Percentiles rank a stretch among this genome's conserved stretches.
These are phyloP conservation scores for Cotesia vestalis DNA, from an alignment of 1,140 invertebrate species.

Conservation along the genomic window DNA sequence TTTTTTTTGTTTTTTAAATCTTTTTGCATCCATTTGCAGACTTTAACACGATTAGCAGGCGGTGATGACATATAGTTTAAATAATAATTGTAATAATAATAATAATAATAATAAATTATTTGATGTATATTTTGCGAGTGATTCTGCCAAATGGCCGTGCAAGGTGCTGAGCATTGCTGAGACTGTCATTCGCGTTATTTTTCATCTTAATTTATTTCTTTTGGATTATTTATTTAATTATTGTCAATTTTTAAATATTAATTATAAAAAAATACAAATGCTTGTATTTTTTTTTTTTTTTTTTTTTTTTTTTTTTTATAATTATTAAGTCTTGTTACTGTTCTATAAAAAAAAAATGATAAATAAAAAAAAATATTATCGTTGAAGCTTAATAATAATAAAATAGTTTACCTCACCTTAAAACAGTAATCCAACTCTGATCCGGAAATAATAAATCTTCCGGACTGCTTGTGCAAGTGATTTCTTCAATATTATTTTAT, in stretches of 20 bases:
- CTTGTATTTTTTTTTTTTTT: not conserved
- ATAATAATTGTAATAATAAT: too few species aligned
- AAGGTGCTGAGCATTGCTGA: conserved; percentile 58
- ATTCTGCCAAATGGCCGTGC: conserved; percentile 57
- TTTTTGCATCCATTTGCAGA: conserved; percentile 41
- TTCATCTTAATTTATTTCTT: too few species aligned
- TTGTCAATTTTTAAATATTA: too few species aligned
- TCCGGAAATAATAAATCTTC: conserved; percentile 2
- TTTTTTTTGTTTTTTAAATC: not conserved
- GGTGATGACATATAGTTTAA: conserved; percentile 33
- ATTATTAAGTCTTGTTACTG: not conserved
- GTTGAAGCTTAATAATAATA: conserved; percentile 4
- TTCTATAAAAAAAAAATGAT: conserved; percentile 4
- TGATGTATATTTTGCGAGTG: conserved; percentile 44
- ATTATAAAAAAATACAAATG: too few species aligned
- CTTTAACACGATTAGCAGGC: conserved; percentile 50
- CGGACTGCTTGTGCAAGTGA: not conserved
- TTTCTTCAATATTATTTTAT: conserved; percentile 5
- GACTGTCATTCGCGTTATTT: conserved; percentile 12
- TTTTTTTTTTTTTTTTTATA: too few species aligned
- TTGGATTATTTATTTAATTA: too few species aligned
- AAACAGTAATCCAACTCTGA: not conserved
- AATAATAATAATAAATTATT: conserved; percentile 26
- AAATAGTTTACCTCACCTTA: conserved; percentile 22
- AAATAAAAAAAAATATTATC: not conserved